Percentiles rank a stretch among this genome's conserved stretches.
These are phyloP conservation scores for Dermochelys coriacea DNA, from an alignment of 2,797 vertebrate species.

Conservation along the genomic window DNA sequence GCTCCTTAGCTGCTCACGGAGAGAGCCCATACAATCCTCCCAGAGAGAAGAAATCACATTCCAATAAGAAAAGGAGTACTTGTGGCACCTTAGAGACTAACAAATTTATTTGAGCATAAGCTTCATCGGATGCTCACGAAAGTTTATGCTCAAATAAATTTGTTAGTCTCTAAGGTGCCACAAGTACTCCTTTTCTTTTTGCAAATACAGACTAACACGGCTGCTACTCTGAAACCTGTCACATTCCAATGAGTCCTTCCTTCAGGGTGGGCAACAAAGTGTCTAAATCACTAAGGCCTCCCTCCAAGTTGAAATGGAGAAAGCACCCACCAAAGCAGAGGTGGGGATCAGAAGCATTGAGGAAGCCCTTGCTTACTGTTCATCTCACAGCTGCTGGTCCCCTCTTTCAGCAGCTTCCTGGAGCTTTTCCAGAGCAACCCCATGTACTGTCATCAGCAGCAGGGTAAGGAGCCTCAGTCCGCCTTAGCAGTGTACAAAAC, in stretches of 20 bases:
- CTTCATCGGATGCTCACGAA: too few relatives aligned
- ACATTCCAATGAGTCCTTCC: neutral
- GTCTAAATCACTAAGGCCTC: neutral
- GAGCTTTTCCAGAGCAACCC: neutral
- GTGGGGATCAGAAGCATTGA: neutral
- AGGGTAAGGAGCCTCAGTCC: neutral
- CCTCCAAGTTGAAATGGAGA: neutral
- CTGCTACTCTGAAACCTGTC: too few relatives aligned
- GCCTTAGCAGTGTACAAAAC: neutral
- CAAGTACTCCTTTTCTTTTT: too few relatives aligned
- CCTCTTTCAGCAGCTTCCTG: neutral
- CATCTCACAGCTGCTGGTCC: neutral
- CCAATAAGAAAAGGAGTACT: neutral
- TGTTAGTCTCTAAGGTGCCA: too few relatives aligned
- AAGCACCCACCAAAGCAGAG: neutral
- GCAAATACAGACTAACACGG: too few relatives aligned
- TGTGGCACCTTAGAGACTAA: too few relatives aligned
- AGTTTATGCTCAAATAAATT: too few relatives aligned
- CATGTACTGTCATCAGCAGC: neutral
- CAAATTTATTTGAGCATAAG: too few relatives aligned
- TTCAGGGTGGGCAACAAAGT: neutral
- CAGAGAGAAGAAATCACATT: neutral
- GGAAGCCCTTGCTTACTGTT: neutral
- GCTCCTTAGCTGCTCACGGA: neutral
- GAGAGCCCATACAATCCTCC: neutral